Evolutionary conservation across 2,888 invertebrate species (phyloP).

Genomic region (Imbricaverruca yamaguchii): DNA sequence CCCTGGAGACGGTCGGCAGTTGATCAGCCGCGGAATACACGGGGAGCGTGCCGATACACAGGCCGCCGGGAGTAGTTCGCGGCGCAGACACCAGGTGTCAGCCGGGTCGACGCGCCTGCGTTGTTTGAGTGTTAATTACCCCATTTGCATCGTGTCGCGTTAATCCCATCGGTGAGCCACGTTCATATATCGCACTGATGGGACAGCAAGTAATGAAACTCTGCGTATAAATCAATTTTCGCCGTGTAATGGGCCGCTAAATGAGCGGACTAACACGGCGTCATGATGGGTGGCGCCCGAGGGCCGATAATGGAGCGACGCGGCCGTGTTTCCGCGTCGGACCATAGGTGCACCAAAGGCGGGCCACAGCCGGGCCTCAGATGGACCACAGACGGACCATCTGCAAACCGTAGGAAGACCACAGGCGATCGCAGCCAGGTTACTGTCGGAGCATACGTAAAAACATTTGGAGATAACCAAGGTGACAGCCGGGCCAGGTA

Average conservation of each 20-base stretch:
- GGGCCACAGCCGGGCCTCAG: too few species aligned
- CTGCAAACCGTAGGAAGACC: too few species aligned
- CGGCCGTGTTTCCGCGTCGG: too few species aligned
- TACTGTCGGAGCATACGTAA: too few species aligned
- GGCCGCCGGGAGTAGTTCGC: not conserved
- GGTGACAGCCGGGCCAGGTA: too few species aligned
- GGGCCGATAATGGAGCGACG: not conserved
- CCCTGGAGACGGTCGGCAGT: too few species aligned
- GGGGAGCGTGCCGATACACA: too few species aligned
- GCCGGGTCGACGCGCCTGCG: not conserved
- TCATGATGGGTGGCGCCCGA: constrained; percentile 8
- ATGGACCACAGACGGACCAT: too few species aligned
- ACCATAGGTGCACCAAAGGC: too few species aligned
- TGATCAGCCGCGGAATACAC: too few species aligned
- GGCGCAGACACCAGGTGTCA: not conserved
- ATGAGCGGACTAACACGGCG: constrained; percentile 7
- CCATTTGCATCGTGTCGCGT: constrained; percentile 13
- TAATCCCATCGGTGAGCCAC: not conserved
- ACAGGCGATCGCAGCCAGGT: too few species aligned
- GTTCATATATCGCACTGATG: constrained; percentile 11
- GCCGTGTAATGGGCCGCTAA: constrained; percentile 13
- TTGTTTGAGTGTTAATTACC: not conserved
- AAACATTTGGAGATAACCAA: too few species aligned
- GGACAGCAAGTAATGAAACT: constrained; percentile 20
- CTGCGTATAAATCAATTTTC: constrained; percentile 18